These are phyloP conservation scores for Rhegmatorhina hoffmannsi DNA, from an alignment of 2,113 vertebrate species.

Conservation along the genomic window DNA sequence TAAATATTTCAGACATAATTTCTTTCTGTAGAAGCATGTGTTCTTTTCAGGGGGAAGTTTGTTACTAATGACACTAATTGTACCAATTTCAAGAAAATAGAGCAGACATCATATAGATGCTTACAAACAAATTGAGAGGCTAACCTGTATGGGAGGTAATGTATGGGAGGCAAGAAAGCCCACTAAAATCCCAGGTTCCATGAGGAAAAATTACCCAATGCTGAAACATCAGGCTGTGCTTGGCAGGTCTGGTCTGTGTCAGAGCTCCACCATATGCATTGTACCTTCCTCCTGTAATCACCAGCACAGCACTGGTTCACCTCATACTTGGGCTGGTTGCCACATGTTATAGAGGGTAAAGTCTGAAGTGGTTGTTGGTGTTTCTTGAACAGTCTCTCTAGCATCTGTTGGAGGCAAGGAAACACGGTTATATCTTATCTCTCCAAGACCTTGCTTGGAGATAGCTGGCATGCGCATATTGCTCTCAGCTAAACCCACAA, in stretches of 20 bases:
- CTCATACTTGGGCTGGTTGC: background rate
- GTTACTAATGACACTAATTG: background rate
- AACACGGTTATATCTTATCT: constrained; percentile 1
- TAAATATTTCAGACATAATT: background rate
- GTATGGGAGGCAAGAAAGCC: background rate
- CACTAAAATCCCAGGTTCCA: background rate
- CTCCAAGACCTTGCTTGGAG: background rate
- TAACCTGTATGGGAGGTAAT: background rate
- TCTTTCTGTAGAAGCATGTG: background rate
- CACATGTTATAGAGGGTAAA: background rate
- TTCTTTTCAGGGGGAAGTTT: background rate
- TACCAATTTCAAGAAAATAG: background rate
- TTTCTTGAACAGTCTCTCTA: background rate
- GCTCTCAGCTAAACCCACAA: constrained; percentile 62
- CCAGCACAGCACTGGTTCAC: background rate
- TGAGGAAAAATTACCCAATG: background rate
- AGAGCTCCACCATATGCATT: accelerated
- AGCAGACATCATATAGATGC: accelerated
- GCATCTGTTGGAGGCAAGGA: background rate
- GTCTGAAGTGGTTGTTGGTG: background rate
- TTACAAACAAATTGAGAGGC: background rate
- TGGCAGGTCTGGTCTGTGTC: background rate
- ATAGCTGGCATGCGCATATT: background rate
- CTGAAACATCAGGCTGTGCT: background rate
- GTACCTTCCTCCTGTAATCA: background rate